A percentile compares a stretch with the other conserved stretches of the same genome.
Evolutionary conservation across 2,888 invertebrate genomes (phyloP).

Genomic region (Abrostola tripartita): DNA sequence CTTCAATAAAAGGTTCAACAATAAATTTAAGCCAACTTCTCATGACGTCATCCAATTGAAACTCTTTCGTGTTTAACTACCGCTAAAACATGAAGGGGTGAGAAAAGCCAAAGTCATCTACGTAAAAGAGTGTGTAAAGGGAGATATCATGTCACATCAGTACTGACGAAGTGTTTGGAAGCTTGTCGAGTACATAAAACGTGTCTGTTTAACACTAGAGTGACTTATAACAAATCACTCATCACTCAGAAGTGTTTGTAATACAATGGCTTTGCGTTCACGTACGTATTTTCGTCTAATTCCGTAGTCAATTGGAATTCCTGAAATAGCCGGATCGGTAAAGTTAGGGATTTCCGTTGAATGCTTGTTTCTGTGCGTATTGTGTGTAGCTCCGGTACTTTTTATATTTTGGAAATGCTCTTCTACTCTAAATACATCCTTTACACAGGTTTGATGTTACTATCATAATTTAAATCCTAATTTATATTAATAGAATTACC

Average conservation of each 20-base stretch:
- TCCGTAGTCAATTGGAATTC: background rate
- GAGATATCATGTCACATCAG: constrained; percentile 18
- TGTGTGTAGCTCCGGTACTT: no score
- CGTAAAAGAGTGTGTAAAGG: constrained; percentile 5
- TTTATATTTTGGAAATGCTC: no score
- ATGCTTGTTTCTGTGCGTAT: no score
- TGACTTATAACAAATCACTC: background rate
- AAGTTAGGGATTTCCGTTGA: no score
- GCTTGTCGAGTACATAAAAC: constrained; percentile 22
- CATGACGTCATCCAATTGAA: background rate
- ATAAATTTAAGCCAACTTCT: no score
- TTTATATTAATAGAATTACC: no score
- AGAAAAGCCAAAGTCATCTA: background rate
- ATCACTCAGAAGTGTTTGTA: background rate
- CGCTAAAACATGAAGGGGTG: no score
- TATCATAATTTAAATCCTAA: no score
- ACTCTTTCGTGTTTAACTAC: background rate
- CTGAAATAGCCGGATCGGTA: background rate
- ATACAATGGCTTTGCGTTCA: background rate
- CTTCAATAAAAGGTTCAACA: no score
- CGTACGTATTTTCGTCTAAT: constrained; percentile 1
- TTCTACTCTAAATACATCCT: no score
- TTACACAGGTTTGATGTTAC: no score
- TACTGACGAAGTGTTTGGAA: constrained; percentile 26
- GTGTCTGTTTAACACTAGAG: constrained; percentile 12